These are phyloP conservation scores for Gambusia yucatana DNA, from an alignment of 2,797 vertebrate genomes.

Conservation along the genomic window DNA sequence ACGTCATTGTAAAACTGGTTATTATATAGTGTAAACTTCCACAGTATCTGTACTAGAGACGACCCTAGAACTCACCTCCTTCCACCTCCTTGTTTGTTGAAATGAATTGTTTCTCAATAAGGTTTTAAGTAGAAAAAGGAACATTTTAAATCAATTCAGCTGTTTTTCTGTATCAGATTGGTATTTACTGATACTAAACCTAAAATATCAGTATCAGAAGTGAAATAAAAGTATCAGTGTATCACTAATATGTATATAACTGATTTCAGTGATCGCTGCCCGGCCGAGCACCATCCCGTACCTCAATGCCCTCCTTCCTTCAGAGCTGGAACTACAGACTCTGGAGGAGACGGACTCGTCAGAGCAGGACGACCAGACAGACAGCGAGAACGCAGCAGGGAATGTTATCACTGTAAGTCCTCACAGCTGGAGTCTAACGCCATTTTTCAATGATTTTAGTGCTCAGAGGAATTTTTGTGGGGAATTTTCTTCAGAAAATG, in stretches of 20 bases:
- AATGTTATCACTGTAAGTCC: constrained; percentile 81
- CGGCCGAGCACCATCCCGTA: constrained; percentile 91
- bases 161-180: too few species aligned
- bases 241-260: too few species aligned
- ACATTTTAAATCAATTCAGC: too few species aligned
- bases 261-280: constrained; percentile 90
- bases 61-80: too few species aligned
- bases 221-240: too few species aligned
- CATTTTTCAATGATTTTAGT: background rate
- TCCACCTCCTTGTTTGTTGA: too few species aligned
- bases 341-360: constrained; percentile 98
- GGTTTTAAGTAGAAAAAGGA: too few species aligned
- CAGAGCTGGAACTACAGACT: constrained; percentile 94
- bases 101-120: too few species aligned
- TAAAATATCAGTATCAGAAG: too few species aligned
- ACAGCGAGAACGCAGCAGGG: constrained; percentile 89
- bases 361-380: constrained; percentile 96
- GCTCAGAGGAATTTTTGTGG: background rate
- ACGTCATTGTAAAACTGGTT: background rate
- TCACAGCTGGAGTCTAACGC: background rate
- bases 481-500: background rate
- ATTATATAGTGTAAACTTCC: background rate
- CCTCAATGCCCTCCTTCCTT: constrained; percentile 93
- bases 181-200: too few species aligned
- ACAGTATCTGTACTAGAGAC: rapidly evolving